A percentile compares a stretch with the other conserved stretches of the same genome.
phyloP scores from a whole-genome alignment of 2,113 vertebrate genomes.

The Spilogale gracilis region DNA sequence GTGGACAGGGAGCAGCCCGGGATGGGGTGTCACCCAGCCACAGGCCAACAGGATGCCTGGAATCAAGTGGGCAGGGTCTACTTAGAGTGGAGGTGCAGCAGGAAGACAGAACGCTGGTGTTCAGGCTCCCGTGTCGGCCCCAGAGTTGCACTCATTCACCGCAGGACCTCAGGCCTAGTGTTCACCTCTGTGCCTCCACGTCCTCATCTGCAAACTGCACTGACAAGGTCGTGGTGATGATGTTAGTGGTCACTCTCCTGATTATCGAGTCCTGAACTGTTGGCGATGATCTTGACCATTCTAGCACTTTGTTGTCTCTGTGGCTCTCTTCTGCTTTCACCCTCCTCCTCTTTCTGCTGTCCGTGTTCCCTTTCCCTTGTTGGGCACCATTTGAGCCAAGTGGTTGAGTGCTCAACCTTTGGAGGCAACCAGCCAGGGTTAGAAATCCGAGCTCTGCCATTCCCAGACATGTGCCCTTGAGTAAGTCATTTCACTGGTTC shows the following conservation, averaged over 20 bases:
- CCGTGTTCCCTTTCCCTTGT: background rate
- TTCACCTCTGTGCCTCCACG: background rate
- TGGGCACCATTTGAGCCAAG: background rate
- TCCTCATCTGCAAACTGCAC: background rate
- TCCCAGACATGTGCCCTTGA: background rate
- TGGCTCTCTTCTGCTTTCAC: background rate
- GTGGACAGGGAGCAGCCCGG: background rate
- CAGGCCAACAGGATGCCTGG: background rate
- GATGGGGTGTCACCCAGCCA: too few relatives aligned
- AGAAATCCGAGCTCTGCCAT: background rate
- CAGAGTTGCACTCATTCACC: background rate
- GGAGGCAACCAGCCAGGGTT: background rate
- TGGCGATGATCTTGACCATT: background rate
- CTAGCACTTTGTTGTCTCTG: background rate
- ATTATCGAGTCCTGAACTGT: background rate
- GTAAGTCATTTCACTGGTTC: background rate
- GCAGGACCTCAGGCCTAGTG: background rate
- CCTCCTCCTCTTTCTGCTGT: background rate
- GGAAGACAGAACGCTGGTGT: background rate
- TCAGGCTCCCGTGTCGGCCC: background rate
- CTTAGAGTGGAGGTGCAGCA: background rate
- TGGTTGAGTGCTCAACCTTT: background rate
- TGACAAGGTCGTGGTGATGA: background rate
- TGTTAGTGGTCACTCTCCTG: accelerated
- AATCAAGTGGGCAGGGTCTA: background rate